phyloP scores from a whole-genome alignment of 2,888 invertebrate genomes.

The Heliconius ismenius region DNA sequence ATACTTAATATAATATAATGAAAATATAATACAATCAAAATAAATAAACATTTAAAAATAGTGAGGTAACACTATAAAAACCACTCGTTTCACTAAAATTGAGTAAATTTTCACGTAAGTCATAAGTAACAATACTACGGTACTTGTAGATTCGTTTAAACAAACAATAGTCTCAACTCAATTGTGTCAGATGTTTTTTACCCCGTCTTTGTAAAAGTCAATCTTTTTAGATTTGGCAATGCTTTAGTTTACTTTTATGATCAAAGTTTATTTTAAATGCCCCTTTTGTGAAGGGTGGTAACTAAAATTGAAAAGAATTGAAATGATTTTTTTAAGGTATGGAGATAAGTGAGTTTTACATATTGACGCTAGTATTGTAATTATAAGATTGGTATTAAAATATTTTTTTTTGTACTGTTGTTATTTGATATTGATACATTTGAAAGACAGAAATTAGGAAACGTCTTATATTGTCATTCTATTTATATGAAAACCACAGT shows the following conservation, averaged over 20 bases:
- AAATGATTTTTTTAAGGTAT: too few species aligned
- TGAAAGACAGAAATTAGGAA: too few species aligned
- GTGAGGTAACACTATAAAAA: neutral
- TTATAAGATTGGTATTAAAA: too few species aligned
- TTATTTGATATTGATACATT: too few species aligned
- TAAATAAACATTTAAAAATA: neutral
- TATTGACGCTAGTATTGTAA: too few species aligned
- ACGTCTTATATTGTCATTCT: too few species aligned
- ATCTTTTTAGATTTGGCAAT: neutral
- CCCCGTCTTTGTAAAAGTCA: neutral
- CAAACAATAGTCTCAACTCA: neutral
- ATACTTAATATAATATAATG: neutral
- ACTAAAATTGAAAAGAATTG: neutral
- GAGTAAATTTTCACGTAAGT: constrained; percentile 19
- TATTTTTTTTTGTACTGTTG: too few species aligned
- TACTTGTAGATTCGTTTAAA: neutral
- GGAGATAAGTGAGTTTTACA: too few species aligned
- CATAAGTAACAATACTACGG: neutral
- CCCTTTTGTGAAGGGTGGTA: neutral
- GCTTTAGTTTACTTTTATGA: neutral
- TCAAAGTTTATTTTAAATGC: neutral
- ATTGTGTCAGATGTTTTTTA: constrained; percentile 17
- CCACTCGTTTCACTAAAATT: neutral
- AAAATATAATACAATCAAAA: neutral
- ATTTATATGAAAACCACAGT: too few species aligned